Evolutionary conservation across 2,797 vertebrate genomes (phyloP), one percentile per base, ranked within the genome.

Genomic region (Borostomias antarcticus): DNA sequence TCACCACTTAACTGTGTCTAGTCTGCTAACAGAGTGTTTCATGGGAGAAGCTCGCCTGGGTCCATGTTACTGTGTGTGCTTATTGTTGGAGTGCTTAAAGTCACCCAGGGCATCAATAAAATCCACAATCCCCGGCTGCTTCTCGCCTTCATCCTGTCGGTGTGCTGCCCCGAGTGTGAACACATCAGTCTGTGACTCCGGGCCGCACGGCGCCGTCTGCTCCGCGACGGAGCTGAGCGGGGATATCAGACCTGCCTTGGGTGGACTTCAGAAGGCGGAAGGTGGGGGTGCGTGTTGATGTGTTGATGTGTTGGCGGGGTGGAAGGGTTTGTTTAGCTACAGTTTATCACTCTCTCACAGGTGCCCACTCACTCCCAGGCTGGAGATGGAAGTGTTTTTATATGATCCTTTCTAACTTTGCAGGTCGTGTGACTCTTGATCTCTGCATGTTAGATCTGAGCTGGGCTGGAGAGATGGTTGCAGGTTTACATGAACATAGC

Each of bases 311-410:
- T 68, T 47, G 65, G 21, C 63, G 37, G 53, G 60, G 64, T 53
- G 17, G 65, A 51, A 66, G 58, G 6, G 51, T 43, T 59, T 4
- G 15, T 66, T 45, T 47, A 59, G 50, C 37, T 64, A 15, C 48
- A 63, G 75, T 85, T 86, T 87, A 90, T 89, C 81, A 51, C 70
- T 62, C 73, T 75, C n/a, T 68, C 58, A 78, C 86, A 89, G 81
- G 71, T n/a, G n/a, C 50, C 47, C 8, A 19, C 32, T 64, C 19
- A 33, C 29, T 74, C 64, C n/a, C n/a, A n/a, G n/a, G n/a, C n/a
- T n/a, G n/a, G n/a, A n/a, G n/a, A n/a, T n/a, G n/a, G n/a, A n/a
- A n/a, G n/a, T n/a, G n/a, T n/a, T n/a, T n/a, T n/a, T n/a, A n/a
- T n/a, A n/a, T n/a, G n/a, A n/a, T n/a, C n/a, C n/a, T n/a, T n/a